These are phyloP conservation scores for Eulemur rufifrons DNA, from an alignment of 2,113 vertebrate species.

Conservation along the genomic window DNA sequence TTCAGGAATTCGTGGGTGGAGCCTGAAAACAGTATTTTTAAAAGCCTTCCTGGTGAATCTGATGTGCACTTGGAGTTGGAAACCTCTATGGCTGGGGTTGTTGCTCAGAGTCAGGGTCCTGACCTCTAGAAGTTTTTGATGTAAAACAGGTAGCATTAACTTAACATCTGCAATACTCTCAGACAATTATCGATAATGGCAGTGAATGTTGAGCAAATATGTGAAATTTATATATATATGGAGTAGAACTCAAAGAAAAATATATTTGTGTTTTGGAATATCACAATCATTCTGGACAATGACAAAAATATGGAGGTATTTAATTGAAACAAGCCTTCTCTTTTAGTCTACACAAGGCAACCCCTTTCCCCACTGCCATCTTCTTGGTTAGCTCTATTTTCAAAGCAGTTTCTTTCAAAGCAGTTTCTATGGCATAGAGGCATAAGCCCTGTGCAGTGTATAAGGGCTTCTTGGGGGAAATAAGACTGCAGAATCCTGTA, in stretches of 20 bases:
- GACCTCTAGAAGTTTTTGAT: constrained; percentile 46
- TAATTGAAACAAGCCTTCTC: constrained; percentile 45
- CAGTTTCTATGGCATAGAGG: neutral
- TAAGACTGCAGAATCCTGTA: neutral
- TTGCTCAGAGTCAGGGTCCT: neutral
- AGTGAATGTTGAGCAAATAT: constrained; percentile 33
- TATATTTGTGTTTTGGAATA: constrained; percentile 11
- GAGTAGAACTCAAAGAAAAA: constrained; percentile 41
- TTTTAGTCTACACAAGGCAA: neutral
- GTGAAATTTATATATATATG: constrained; percentile 45
- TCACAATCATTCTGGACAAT: constrained; percentile 44
- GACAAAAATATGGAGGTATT: neutral
- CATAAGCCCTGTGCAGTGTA: neutral
- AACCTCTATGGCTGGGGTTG: neutral
- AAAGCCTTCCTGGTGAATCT: neutral
- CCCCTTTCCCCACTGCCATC: neutral
- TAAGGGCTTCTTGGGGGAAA: neutral
- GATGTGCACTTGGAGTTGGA: neutral
- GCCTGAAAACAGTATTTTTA: neutral
- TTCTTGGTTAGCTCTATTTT: constrained; percentile 14
- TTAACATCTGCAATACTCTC: neutral
- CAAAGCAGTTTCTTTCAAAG: constrained; percentile 2
- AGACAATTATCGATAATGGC: constrained; percentile 37
- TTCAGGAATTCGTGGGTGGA: neutral
- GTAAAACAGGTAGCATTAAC: constrained; percentile 23